Conservation (phyloP, 2,888 invertebrate species). For the Anarsia innoxiella region DNA sequence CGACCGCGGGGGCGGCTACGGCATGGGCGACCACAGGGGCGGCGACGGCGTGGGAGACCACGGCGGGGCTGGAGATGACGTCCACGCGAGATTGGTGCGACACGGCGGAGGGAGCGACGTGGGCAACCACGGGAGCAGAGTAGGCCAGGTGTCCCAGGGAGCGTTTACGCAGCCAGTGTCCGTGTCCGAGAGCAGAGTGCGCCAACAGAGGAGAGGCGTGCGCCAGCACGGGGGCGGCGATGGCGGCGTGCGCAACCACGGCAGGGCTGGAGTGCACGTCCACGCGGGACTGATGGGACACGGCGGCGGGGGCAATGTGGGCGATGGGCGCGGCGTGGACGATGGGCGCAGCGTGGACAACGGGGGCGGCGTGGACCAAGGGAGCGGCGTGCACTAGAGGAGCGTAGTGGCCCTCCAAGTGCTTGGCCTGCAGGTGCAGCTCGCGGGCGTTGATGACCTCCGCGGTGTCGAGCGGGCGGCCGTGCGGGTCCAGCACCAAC, state of each 20-base stretch:
- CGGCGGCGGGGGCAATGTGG: slow-evolving; percentile 44
- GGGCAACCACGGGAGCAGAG: slow-evolving; percentile 38
- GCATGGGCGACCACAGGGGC: slow-evolving; percentile 31
- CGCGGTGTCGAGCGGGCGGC: slow-evolving; percentile 66
- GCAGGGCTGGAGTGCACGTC: slow-evolving; percentile 56
- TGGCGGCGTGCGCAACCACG: slow-evolving; percentile 37
- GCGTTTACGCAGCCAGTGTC: slow-evolving; percentile 39
- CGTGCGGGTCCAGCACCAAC: slow-evolving; percentile 61
- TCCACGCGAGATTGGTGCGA: slow-evolving; percentile 46
- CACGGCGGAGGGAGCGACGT: slow-evolving; percentile 35
- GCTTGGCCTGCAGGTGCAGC: slow-evolving; percentile 65
- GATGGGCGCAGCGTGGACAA: slow-evolving; percentile 39
- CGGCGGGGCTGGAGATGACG: slow-evolving; percentile 42
- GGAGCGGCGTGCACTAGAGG: slow-evolving; percentile 30
- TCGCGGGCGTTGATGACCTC: slow-evolving; percentile 66
- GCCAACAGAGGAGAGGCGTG: slow-evolving; percentile 33
- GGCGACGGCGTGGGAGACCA: slow-evolving; percentile 37
- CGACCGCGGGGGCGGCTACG: slow-evolving; percentile 26
- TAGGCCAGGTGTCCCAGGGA: slow-evolving; percentile 37
- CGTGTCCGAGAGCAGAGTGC: slow-evolving; percentile 29
- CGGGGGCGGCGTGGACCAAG: slow-evolving; percentile 32
- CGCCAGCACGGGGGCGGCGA: slow-evolving; percentile 33
- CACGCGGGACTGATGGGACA: slow-evolving; percentile 72
- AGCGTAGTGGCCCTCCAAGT: slow-evolving; percentile 46
- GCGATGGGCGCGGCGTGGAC: slow-evolving; percentile 51